Evolutionary conservation across 2,113 vertebrate species (phyloP).

Genomic region (Girardinichthys multiradiatus): DNA sequence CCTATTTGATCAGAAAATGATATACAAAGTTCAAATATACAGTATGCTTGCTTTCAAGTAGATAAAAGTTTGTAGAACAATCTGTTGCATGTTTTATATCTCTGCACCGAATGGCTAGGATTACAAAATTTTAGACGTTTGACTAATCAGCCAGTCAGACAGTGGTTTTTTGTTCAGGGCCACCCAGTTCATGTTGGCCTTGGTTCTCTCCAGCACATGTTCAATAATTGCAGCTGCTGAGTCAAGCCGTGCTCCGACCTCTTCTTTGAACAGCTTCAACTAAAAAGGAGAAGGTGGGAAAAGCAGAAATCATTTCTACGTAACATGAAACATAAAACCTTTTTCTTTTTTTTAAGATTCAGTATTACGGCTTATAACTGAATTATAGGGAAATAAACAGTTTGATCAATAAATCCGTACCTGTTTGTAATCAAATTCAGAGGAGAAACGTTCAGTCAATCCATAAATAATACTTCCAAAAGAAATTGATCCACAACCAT

Average conservation of each 20-base stretch:
- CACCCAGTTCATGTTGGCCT: slow-evolving; percentile 88
- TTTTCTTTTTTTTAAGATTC: background rate
- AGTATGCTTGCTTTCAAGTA: background rate
- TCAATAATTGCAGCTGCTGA: slow-evolving; percentile 77
- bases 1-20: background rate
- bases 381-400: background rate
- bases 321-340: background rate
- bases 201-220: slow-evolving; percentile 85
- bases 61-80: background rate
- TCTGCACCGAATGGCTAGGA: background rate
- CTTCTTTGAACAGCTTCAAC: slow-evolving; percentile 85
- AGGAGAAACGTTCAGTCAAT: slow-evolving; percentile 82
- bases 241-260: slow-evolving; percentile 76
- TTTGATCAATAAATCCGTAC: slow-evolving; percentile 62
- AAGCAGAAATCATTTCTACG: background rate
- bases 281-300: slow-evolving; percentile 52
- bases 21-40: background rate
- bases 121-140: background rate
- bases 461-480: slow-evolving; percentile 80
- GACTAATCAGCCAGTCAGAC: slow-evolving; percentile 73
- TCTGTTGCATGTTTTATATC: background rate
- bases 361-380: background rate
- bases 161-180: slow-evolving; percentile 72
- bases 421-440: slow-evolving; percentile 85
- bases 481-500: slow-evolving; percentile 82